Evolutionary conservation across 2,113 vertebrate species (phyloP), one percentile per base, ranked within the genome.

Genomic region (Mus musculus): DNA sequence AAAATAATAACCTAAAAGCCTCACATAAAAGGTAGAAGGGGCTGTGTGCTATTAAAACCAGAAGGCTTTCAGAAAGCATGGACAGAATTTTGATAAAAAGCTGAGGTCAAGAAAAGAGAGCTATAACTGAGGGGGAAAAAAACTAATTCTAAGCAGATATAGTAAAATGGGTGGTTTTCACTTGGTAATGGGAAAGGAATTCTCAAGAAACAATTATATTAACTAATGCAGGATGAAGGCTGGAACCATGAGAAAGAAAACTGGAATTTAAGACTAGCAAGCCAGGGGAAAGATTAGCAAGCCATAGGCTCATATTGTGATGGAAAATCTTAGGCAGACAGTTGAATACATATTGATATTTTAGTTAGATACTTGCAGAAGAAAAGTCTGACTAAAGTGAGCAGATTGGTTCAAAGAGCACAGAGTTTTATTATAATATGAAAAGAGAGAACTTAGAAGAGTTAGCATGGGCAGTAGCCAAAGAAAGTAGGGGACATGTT

Each of bases 71-170:
- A 82, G 39, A 86, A 24, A 52, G 28, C 19, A 89, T 76, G 22
- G 11, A 81, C 49, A 3, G 61, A 90, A 63, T 78, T 46, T 36
- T 19, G 16, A 72, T 88, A 22, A 91, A 91, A 91, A 93, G 30
- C 42, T 59, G 28, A 86, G 67, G 39, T 72, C 46, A 95, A 26
- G 2, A 73, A 85, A 77, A 54, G 72, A 78, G 30, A 69, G 36
- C 39, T 46, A 26, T 69, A 26, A 81, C 5, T 93, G 77, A 22
- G 42, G 16, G 42, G 42, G 42, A 42, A 54, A 36, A 61, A 92
- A 88, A 63, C 14, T 54, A 97, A 97, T 56, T 87, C 67, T 42
- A 88, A 59, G 63, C 33, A 91, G 91, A 89, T 88, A 73, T 36
- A 13, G 1, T 36, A 75, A 33, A 71, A 75, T 59, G 9, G 8